A percentile compares a stretch with the other conserved stretches of the same genome.
Conservation (phyloP, 2,888 invertebrate genomes). For the Mechanitis mazaeus region DNA sequence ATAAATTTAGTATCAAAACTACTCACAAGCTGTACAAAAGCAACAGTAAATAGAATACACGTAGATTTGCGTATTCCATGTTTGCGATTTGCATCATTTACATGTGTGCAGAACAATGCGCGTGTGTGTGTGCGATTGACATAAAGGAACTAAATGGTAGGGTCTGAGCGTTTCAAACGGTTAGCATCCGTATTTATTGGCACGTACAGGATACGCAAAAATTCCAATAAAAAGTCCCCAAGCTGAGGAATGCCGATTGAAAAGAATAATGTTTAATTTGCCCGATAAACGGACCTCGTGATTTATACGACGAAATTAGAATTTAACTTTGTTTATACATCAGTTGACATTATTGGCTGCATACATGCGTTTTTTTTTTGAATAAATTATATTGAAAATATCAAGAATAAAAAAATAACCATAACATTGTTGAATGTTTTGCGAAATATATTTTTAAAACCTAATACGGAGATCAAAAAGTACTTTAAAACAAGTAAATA, state of each 20-base stretch:
- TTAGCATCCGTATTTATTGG: conserved; percentile 69
- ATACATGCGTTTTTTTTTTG: neutral
- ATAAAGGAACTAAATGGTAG: conserved; percentile 67
- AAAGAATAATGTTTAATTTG: conserved; percentile 76
- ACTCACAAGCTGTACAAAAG: conserved; percentile 36
- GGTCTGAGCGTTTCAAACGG: conserved; percentile 56
- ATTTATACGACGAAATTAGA: conserved; percentile 46
- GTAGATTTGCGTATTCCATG: conserved; percentile 66
- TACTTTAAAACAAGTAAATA: too few relatives aligned
- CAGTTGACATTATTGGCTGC: conserved; percentile 14
- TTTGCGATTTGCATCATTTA: conserved; percentile 65
- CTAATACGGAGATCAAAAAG: too few relatives aligned
- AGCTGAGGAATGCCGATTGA: conserved; percentile 57
- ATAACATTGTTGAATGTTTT: too few relatives aligned
- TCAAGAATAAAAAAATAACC: neutral
- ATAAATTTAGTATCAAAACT: conserved; percentile 45
- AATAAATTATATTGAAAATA: conserved; percentile 2
- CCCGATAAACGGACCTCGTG: conserved; percentile 50
- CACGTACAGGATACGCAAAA: conserved; percentile 72
- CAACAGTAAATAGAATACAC: conserved; percentile 72
- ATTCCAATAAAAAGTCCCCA: conserved; percentile 71
- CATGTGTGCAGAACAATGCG: conserved; percentile 12
- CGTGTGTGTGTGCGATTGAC: conserved; percentile 57
- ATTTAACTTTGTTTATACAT: conserved; percentile 20
- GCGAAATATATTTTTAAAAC: too few relatives aligned